These are phyloP conservation scores for Erebia palarica DNA, from an alignment of 2,888 invertebrate species.

Conservation along the genomic window DNA sequence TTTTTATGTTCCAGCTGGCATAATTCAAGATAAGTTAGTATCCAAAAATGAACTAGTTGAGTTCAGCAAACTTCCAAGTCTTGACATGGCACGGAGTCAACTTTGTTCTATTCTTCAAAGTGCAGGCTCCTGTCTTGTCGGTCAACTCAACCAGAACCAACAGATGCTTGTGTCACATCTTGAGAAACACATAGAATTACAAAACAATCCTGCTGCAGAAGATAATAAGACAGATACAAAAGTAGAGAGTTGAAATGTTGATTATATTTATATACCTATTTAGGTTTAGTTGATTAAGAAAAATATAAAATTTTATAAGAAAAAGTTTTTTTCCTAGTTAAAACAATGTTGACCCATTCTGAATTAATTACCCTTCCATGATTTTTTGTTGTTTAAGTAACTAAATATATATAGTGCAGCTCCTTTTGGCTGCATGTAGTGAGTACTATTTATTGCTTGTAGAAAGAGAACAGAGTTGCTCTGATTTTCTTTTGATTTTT, in stretches of 20 bases:
- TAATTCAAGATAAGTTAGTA: constrained; percentile 86
- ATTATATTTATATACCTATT: not conserved
- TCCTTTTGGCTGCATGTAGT: too few relatives aligned
- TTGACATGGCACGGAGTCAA: constrained; percentile 85
- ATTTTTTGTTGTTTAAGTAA: too few relatives aligned
- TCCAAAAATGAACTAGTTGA: constrained; percentile 86
- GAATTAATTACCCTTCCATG: not conserved
- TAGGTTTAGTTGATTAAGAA: constrained; percentile 20
- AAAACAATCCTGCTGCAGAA: constrained; percentile 43
- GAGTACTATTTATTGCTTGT: too few relatives aligned
- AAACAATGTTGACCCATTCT: not conserved
- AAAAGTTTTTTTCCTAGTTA: not conserved
- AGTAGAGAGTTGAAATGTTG: constrained; percentile 32
- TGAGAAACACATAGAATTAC: constrained; percentile 80
- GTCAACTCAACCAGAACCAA: constrained; percentile 86
- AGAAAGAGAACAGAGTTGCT: too few relatives aligned
- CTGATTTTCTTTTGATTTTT: too few relatives aligned
- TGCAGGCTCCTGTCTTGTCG: constrained; percentile 84
- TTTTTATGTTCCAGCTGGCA: constrained; percentile 83
- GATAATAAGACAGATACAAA: constrained; percentile 18
- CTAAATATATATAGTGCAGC: too few relatives aligned
- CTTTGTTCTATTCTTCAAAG: constrained; percentile 87
- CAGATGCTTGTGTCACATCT: constrained; percentile 85
- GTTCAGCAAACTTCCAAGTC: constrained; percentile 85
- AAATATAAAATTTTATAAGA: constrained; percentile 1